Evolutionary conservation across 2,797 vertebrate genomes (phyloP), one percentile per base, ranked within the genome.

Genomic region (Anomalospiza imberbis): DNA sequence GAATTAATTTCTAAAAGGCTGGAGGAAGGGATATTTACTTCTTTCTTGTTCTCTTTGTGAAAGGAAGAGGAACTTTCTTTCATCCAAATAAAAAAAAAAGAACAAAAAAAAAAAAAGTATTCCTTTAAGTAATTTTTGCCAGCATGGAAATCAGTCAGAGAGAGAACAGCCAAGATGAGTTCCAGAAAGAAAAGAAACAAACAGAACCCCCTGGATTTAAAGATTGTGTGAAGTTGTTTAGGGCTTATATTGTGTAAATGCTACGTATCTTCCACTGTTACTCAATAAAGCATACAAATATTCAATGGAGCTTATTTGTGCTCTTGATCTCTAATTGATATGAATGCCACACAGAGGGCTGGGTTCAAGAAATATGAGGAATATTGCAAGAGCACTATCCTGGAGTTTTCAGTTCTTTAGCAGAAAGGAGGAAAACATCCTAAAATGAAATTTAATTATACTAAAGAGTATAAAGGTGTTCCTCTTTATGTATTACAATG

Each of bases 151-250:
- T 50, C 34, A 20, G 5, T 63, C 17, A 32, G 38, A 61, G 13
- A 26, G 11, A 58, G 11, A 92, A 67, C 7, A 79, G 7, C 6
- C 6, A 67, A 63, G 15, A 84, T 21, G 22, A 62, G 17, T 66
- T 90, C 12, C 38, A 66, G 31, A 85, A 87, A 71, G 5, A 13
- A 54, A 44, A 80, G 17, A 53, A 83, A 32, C 7, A 83, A 75
- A 36, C 2, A 51, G 38, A 13, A 0, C 0, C 0, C 7, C 18
- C 4, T 25, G 32, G n/a, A 51, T 55, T 53, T 18, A 38, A 45
- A 62, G 17, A 32, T 5, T 62, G 6, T 51, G 31, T 67, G 31
- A 42, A 50, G 8, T n/a, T 67, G 2, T 63, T 75, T 24, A 71
- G 36, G 40, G 5, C 10, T 75, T 20, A 19, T 51, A 26, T 50